Conservation (phyloP, 2,888 invertebrate species). For the Melanostoma scalare region DNA sequence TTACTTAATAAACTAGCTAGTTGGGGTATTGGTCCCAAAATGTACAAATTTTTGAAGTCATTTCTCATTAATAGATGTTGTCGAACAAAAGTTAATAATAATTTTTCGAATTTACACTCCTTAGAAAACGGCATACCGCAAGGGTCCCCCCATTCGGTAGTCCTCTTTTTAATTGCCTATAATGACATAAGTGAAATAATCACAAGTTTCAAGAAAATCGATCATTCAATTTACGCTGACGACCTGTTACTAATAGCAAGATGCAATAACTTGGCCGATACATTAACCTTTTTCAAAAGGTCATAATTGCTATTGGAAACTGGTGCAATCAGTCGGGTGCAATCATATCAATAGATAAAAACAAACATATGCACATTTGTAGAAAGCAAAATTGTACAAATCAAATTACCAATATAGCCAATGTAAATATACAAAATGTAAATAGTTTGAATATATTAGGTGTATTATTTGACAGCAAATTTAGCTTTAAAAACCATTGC, state of each 20-base stretch:
- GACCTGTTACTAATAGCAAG: background rate
- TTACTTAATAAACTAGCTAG: background rate
- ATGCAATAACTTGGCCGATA: background rate
- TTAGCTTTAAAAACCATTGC: background rate
- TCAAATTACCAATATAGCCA: no score
- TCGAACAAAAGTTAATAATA: background rate
- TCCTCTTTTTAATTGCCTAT: conserved; percentile 6
- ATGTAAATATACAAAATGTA: background rate
- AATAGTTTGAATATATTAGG: background rate
- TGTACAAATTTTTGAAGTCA: background rate
- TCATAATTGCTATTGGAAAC: background rate
- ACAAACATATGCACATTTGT: background rate
- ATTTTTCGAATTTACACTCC: background rate
- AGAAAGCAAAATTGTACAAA: no score
- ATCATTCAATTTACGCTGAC: background rate
- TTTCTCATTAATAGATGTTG: background rate
- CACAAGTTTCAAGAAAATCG: background rate
- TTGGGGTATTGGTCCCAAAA: conserved; percentile 3
- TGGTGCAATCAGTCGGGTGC: background rate
- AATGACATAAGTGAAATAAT: background rate
- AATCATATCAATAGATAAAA: background rate
- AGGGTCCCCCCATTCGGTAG: conserved; percentile 1
- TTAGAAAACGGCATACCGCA: background rate
- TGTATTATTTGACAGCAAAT: background rate
- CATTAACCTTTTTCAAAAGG: background rate